Evolutionary conservation across 2,888 invertebrate species (phyloP), one percentile per base, ranked within the genome.

Genomic region (Mayetiola destructor): DNA sequence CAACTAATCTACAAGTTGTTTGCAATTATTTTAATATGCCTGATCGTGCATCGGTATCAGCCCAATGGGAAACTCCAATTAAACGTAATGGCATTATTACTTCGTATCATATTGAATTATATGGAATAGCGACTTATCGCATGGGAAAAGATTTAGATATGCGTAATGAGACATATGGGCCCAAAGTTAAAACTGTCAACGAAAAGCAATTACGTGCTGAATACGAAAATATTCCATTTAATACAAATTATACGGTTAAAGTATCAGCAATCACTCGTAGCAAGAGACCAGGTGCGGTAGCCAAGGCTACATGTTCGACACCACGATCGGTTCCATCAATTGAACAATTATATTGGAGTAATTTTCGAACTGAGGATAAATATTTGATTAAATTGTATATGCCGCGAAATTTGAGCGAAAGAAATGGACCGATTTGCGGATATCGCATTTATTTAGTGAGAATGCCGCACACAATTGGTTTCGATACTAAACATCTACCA

Each of bases 351-450:
- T 71, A 75, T 37, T 84, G 83, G 81, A 73, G 76, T 23, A 80
- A 81, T 65, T 74, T 81, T 37, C 77, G 79, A 60, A 65, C 67
- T 23, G 78, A 77, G 37, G 82, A 81, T 21, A 79, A 79, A 63
- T 84, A 82, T 72, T 76, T 88, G 64, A 84, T 89, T 63, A 85
- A 85, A 65, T 73, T 91, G 63, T 78, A 79, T 61, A 69, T 90
- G 62, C 88, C 88, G 0, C 76, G 85, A 61, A 16, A 48, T n/a
- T 77, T 91, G 35, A 83, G 88, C 0, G 89, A 92, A 67, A 75
- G 90, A 57, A 90, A 90, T 64, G 92, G 92, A 1, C 84, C 84
- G 0, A 88, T 92, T 63, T 91, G 90, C 69, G 92, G 90, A 65
- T 88, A 88, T 68, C 78, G 89, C 62, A 77, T 91, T 40, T 86